Conservation (phyloP, 2,888 invertebrate genomes). For the Chrysotoxum bicinctum region DNA sequence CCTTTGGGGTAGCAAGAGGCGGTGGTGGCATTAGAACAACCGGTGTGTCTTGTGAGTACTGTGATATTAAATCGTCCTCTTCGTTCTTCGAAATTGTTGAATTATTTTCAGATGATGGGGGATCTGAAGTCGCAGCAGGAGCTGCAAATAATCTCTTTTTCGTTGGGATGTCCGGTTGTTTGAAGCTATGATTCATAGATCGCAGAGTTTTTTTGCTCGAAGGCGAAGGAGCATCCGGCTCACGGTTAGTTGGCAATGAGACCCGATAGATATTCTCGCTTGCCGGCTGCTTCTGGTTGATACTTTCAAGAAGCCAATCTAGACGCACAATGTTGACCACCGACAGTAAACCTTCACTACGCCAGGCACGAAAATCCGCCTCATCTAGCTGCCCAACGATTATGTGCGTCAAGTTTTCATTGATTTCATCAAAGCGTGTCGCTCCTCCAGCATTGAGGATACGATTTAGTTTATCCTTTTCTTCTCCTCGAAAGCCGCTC, state of each 20-base stretch:
- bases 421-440: constrained; percentile 89
- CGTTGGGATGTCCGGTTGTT: constrained; percentile 77
- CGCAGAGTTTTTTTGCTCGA: constrained; percentile 83
- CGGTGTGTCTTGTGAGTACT: constrained; percentile 78
- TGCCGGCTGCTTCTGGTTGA: constrained; percentile 84
- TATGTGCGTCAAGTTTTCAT: constrained; percentile 90
- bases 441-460: constrained; percentile 92
- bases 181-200: constrained; percentile 81
- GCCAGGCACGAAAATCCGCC: constrained; percentile 81
- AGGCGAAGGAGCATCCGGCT: constrained; percentile 83
- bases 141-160: constrained; percentile 77
- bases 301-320: constrained; percentile 90
- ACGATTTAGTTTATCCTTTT: constrained; percentile 86
- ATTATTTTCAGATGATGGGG: constrained; percentile 31
- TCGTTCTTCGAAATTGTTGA: constrained; percentile 53
- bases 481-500: constrained; percentile 85
- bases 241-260: constrained; percentile 76
- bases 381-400: constrained; percentile 86
- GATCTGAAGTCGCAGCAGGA: constrained; percentile 27
- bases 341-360: constrained; percentile 74
- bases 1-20: constrained; percentile 75
- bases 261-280: constrained; percentile 80
- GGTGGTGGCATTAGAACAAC: constrained; percentile 76
- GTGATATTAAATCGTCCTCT: constrained; percentile 77
- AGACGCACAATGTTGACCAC: constrained; percentile 84